These are phyloP conservation scores for Glyphotaelius pellucidus DNA, from an alignment of 2,888 invertebrate genomes.

Conservation along the genomic window DNA sequence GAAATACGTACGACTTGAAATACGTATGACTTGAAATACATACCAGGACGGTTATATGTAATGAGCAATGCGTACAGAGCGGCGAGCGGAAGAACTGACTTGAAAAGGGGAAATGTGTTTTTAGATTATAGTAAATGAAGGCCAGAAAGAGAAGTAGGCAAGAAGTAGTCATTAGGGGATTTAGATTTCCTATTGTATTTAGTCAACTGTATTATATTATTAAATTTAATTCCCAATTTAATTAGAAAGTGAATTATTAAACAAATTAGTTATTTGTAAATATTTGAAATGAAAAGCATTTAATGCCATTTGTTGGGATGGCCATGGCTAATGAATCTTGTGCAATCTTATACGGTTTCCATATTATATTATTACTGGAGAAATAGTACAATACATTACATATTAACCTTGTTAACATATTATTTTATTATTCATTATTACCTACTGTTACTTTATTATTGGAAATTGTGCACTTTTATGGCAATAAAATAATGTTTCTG, in stretches of 20 bases:
- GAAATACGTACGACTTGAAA: background rate
- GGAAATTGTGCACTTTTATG: slow-evolving; percentile 38
- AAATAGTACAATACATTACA: slow-evolving; percentile 33
- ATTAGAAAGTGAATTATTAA: slow-evolving; percentile 27
- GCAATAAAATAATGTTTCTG: slow-evolving; percentile 47
- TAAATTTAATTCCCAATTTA: slow-evolving; percentile 44
- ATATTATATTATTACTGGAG: slow-evolving; percentile 9
- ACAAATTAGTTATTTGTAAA: slow-evolving; percentile 50
- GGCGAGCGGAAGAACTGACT: background rate
- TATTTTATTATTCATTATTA: slow-evolving; percentile 19
- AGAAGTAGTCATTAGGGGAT: slow-evolving; percentile 31
- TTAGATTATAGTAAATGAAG: slow-evolving; percentile 33
- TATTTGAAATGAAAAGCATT: slow-evolving; percentile 56
- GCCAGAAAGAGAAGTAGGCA: slow-evolving; percentile 39
- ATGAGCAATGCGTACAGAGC: too few species aligned
- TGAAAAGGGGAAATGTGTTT: background rate
- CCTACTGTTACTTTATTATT: slow-evolving; percentile 4
- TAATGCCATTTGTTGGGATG: slow-evolving; percentile 56
- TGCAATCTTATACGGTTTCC: slow-evolving; percentile 59
- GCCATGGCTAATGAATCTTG: slow-evolving; percentile 43
- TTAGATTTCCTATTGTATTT: slow-evolving; percentile 51
- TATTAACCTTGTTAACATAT: slow-evolving; percentile 22
- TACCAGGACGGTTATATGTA: too few species aligned
- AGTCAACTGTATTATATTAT: slow-evolving; percentile 53
- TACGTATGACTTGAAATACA: too few species aligned